phyloP scores from a whole-genome alignment of 1,140 invertebrate species.

The Teleogryllus occipitalis region DNA sequence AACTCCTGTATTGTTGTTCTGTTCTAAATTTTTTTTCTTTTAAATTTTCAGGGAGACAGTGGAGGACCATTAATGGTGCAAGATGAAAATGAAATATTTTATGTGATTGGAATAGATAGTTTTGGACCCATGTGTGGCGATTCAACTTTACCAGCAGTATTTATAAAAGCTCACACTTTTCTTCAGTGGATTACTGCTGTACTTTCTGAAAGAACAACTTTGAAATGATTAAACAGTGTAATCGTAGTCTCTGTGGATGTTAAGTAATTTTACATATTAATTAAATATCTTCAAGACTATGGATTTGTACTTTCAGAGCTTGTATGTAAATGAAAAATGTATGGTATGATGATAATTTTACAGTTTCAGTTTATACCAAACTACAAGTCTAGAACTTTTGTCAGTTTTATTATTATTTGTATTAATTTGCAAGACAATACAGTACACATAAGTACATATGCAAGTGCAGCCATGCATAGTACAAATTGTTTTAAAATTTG shows the following conservation, averaged over 20 bases:
- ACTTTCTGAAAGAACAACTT: neutral
- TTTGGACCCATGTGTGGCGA: conserved; percentile 17
- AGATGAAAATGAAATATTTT: conserved; percentile 15
- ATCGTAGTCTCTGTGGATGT: neutral
- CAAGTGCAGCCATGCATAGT: too few relatives aligned
- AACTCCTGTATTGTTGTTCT: neutral
- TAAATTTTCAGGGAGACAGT: conserved; percentile 21
- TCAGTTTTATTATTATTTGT: neutral
- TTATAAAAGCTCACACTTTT: conserved; percentile 12
- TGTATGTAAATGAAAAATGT: neutral
- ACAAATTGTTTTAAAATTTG: too few relatives aligned
- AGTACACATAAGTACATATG: too few relatives aligned
- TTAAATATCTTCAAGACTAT: neutral
- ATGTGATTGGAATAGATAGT: conserved; percentile 13
- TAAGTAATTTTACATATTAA: neutral
- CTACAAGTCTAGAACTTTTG: neutral
- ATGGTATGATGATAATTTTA: neutral
- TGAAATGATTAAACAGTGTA: neutral
- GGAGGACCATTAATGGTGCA: conserved; percentile 20
- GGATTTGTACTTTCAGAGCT: neutral
- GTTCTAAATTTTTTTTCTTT: neutral
- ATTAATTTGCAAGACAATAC: too few relatives aligned
- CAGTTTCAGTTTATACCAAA: neutral
- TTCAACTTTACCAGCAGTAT: conserved; percentile 15
- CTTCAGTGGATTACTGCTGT: conserved; percentile 19